Conservation (phyloP, 2,797 vertebrate genomes). For the Alca torda region DNA sequence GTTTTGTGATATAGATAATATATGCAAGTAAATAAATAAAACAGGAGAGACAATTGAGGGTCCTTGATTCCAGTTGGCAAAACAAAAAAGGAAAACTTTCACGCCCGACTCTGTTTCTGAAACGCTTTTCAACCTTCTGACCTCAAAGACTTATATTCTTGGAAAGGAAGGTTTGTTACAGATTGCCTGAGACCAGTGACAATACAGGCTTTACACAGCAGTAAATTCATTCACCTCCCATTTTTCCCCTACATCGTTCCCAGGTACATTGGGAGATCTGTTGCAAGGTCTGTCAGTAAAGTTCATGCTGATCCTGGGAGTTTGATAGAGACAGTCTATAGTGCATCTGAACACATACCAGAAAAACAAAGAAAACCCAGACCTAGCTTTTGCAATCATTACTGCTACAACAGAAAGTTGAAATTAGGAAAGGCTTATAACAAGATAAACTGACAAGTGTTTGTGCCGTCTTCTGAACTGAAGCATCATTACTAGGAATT, state of each 20-base stretch:
- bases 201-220: neutral
- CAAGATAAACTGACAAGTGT: neutral
- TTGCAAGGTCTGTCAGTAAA: neutral
- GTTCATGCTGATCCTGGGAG: neutral
- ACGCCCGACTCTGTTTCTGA: neutral
- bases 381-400: slow-evolving; percentile 1
- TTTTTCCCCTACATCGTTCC: neutral
- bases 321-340: neutral
- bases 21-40: slow-evolving; percentile 3
- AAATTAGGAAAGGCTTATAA: neutral
- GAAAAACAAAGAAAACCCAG: neutral
- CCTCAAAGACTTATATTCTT: neutral
- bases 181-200: neutral
- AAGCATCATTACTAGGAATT: neutral
- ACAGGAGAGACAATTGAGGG: neutral
- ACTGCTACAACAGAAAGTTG: neutral
- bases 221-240: slow-evolving; percentile 23
- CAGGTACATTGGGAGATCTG: neutral
- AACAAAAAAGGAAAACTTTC: neutral
- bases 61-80: neutral
- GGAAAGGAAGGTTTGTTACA: slow-evolving; percentile 12
- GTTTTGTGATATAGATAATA: neutral
- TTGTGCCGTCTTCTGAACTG: neutral
- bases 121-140: neutral
- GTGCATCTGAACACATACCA: neutral